Evolutionary conservation across 2,888 invertebrate species (phyloP).

Genomic region (Chaitophorus viminalis): DNA sequence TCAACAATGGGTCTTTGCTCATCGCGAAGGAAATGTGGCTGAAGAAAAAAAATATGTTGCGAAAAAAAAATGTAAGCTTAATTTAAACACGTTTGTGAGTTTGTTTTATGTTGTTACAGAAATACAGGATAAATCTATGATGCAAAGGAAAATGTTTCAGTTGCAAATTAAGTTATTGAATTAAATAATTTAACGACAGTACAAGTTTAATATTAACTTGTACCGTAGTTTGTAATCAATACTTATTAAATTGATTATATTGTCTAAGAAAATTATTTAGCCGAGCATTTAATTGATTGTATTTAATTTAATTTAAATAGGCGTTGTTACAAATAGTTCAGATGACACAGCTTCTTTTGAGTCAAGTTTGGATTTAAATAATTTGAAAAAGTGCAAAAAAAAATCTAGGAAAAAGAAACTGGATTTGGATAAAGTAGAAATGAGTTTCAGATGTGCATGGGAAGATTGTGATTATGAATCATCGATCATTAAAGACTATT

Average conservation of each 20-base stretch:
- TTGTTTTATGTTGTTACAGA: too few species aligned
- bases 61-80: conserved; percentile 49
- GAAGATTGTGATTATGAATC: conserved; percentile 28
- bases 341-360: conserved; percentile 23
- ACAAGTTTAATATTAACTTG: too few species aligned
- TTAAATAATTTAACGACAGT: too few species aligned
- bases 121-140: too few species aligned
- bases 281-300: too few species aligned
- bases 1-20: conserved; percentile 54
- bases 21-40: conserved; percentile 43
- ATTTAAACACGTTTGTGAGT: too few species aligned
- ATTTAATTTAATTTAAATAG: conserved; percentile 1
- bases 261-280: too few species aligned
- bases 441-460: conserved; percentile 38
- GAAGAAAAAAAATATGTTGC: conserved; percentile 59
- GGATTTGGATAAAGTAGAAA: neutral
- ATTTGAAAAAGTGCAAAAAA: conserved; percentile 29
- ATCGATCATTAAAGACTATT: conserved; percentile 1
- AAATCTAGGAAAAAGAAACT: conserved; percentile 48
- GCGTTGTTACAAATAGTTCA: conserved; percentile 50
- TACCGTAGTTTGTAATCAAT: too few species aligned
- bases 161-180: too few species aligned
- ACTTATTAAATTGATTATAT: too few species aligned
- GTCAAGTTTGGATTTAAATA: conserved; percentile 51
- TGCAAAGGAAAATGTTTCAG: too few species aligned